Conservation (phyloP, 2,888 invertebrate species). For the Brachyopa scutellaris region DNA sequence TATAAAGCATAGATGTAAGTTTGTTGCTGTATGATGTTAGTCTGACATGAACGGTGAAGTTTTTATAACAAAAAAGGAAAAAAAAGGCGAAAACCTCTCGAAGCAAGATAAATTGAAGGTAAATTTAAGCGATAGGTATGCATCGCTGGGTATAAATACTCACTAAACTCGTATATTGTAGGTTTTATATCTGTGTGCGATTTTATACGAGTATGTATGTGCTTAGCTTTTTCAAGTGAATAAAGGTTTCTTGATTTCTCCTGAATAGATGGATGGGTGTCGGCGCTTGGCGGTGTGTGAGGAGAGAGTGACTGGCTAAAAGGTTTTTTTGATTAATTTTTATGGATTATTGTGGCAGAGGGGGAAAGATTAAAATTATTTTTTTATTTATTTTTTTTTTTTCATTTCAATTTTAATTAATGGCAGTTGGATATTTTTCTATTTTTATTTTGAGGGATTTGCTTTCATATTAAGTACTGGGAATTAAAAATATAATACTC, state of each 20-base stretch:
- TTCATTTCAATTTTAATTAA: slow-evolving; percentile 31
- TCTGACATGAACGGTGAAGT: slow-evolving; percentile 7
- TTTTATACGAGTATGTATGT: not conserved
- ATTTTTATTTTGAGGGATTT: too few species aligned
- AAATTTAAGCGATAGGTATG: slow-evolving; percentile 18
- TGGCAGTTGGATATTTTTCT: not conserved
- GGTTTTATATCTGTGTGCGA: not conserved
- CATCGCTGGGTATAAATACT: slow-evolving; percentile 38
- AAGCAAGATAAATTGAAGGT: not conserved
- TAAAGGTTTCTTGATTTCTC: slow-evolving; percentile 6
- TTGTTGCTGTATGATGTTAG: slow-evolving; percentile 24
- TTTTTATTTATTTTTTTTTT: slow-evolving; percentile 1
- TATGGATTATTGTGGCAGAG: slow-evolving; percentile 18
- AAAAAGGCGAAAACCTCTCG: not conserved
- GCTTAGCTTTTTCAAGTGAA: slow-evolving; percentile 13
- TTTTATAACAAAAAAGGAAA: not conserved
- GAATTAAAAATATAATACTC: too few species aligned
- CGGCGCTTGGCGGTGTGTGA: not conserved
- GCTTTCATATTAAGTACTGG: too few species aligned
- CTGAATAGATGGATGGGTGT: slow-evolving; percentile 24
- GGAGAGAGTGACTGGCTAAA: slow-evolving; percentile 26
- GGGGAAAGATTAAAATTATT: slow-evolving; percentile 31
- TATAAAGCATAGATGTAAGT: not conserved
- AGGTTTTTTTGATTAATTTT: slow-evolving; percentile 67
- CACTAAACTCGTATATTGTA: not conserved